Percentiles rank a stretch among this genome's conserved stretches.
These are phyloP conservation scores for Globicephala melas DNA, from an alignment of 2,113 vertebrate species.

Conservation along the genomic window DNA sequence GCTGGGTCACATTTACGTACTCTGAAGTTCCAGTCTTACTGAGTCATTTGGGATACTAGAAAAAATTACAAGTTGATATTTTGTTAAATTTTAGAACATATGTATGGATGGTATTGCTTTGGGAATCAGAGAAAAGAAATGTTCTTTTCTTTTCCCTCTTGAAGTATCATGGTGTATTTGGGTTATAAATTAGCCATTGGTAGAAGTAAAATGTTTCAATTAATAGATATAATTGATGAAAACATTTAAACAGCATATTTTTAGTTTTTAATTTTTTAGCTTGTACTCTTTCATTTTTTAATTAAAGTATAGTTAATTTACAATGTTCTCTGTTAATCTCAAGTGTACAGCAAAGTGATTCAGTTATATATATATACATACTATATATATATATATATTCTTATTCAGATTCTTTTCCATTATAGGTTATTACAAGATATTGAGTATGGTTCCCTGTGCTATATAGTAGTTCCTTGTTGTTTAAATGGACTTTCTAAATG, in stretches of 20 bases:
- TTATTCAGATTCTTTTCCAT: background rate
- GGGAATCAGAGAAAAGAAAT: background rate
- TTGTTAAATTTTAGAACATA: background rate
- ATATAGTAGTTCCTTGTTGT: background rate
- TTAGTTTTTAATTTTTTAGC: background rate
- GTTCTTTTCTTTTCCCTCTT: background rate
- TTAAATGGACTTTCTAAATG: background rate
- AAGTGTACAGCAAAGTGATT: background rate
- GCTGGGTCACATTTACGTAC: background rate
- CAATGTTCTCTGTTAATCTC: background rate
- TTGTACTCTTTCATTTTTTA: background rate
- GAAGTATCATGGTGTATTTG: background rate
- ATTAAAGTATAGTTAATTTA: background rate
- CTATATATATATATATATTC: background rate
- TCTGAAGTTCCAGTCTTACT: background rate
- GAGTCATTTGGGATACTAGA: background rate
- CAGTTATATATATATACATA: background rate
- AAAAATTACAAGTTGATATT: background rate
- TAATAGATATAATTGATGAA: background rate
- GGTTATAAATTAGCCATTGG: background rate
- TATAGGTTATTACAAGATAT: background rate
- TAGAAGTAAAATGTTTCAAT: background rate
- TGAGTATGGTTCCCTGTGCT: background rate
- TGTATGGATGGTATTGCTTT: background rate
- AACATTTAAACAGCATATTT: background rate